Conservation (phyloP, 2,888 invertebrate species). For the Balanococcus diminutus region DNA sequence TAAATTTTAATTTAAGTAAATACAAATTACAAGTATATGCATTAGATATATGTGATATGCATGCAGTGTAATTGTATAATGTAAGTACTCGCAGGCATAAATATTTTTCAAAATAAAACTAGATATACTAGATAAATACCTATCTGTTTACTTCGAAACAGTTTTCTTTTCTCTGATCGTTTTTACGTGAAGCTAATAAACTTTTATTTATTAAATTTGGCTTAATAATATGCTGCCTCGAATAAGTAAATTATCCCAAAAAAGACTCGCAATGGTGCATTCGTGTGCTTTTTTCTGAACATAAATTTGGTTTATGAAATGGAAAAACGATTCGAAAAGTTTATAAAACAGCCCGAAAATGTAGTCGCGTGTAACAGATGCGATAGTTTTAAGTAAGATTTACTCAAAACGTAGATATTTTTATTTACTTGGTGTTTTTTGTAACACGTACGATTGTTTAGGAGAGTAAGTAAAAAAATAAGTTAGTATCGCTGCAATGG, state of each 20-base stretch:
- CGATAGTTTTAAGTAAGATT: not conserved
- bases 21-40: not conserved
- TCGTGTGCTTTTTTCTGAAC: not conserved
- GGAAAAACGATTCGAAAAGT: not conserved
- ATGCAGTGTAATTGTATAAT: too few species aligned
- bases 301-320: not conserved
- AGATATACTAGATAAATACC: too few species aligned
- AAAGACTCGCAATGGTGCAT: not conserved
- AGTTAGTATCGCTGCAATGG: too few species aligned
- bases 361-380: not conserved
- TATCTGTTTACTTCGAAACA: too few species aligned
- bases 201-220: not conserved
- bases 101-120: too few species aligned
- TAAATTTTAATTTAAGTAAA: not conserved
- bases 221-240: not conserved
- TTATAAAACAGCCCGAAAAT: not conserved
- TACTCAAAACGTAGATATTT: not conserved
- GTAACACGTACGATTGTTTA: too few species aligned
- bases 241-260: not conserved
- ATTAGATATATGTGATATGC: too few species aligned
- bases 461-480: too few species aligned
- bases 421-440: not conserved
- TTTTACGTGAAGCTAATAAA: not conserved
- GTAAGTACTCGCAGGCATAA: too few species aligned
- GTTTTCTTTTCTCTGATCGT: not conserved